These are phyloP conservation scores for Pygoscelis antarcticus DNA, from an alignment of 2,113 vertebrate species.

Conservation along the genomic window DNA sequence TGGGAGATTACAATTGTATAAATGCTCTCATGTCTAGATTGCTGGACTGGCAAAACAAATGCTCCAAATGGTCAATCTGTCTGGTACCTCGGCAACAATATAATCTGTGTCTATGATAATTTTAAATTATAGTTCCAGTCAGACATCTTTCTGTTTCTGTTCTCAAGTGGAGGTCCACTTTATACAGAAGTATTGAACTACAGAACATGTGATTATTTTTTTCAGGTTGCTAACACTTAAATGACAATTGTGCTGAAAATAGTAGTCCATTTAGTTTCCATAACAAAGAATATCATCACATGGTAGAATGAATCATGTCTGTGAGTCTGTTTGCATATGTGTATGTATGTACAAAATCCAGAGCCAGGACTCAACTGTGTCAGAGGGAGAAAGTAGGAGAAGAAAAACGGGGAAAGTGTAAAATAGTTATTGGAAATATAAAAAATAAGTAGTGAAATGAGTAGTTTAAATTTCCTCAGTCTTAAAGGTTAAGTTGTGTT, in stretches of 20 bases:
- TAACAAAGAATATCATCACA: background rate
- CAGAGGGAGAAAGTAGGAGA: background rate
- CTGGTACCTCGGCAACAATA: background rate
- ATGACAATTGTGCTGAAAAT: background rate
- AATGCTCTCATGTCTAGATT: background rate
- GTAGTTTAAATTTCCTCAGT: background rate
- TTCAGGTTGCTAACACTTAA: background rate
- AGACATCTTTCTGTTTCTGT: background rate
- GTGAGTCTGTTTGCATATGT: background rate
- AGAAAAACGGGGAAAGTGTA: background rate
- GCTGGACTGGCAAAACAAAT: background rate
- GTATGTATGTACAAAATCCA: background rate
- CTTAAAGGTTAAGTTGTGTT: background rate
- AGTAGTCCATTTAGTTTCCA: background rate
- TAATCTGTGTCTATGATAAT: background rate
- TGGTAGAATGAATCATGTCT: background rate
- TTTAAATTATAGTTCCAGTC: background rate
- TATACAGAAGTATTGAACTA: background rate
- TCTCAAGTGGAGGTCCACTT: background rate
- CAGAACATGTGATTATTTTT: background rate
- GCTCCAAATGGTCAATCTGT: background rate
- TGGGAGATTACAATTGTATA: background rate
- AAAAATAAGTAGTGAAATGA: background rate
- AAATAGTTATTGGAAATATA: background rate
- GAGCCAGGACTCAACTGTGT: background rate